Evolutionary conservation across 2,113 vertebrate genomes (phyloP).

Genomic region (Motacilla alba): DNA sequence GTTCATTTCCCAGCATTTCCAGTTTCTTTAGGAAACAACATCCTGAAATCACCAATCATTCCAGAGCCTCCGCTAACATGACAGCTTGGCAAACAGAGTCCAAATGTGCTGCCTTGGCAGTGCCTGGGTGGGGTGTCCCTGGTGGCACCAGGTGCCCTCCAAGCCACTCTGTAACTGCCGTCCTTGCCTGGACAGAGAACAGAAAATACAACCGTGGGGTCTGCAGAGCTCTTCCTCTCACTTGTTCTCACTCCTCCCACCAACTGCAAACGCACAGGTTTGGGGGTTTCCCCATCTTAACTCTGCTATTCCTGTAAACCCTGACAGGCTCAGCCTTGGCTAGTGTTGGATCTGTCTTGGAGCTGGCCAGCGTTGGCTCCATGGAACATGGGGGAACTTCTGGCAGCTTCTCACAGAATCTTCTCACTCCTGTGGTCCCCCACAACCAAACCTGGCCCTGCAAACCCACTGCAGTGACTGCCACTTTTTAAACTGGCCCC

Average conservation of each 20-base stretch:
- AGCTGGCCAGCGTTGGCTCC: rapidly evolving
- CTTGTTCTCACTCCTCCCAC: neutral
- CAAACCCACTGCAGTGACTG: neutral
- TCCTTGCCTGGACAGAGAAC: neutral
- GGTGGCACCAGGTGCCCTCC: neutral
- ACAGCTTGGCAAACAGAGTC: neutral
- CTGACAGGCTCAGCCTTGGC: neutral
- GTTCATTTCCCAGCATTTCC: neutral
- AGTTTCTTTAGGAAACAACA: neutral
- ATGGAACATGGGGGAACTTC: rapidly evolving
- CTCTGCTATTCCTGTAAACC: neutral
- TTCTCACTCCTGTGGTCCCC: neutral
- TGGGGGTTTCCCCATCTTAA: neutral
- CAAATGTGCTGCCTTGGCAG: neutral
- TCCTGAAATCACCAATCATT: neutral
- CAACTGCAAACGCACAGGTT: neutral
- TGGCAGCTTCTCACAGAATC: neutral
- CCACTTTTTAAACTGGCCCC: neutral
- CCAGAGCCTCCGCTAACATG: neutral
- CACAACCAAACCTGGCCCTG: neutral
- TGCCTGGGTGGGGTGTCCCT: neutral
- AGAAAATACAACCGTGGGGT: neutral
- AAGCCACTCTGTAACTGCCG: neutral
- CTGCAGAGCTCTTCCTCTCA: neutral
- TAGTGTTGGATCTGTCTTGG: rapidly evolving